Percentiles rank a stretch among this genome's conserved stretches.
Evolutionary conservation across 2,888 invertebrate genomes (phyloP).

Genomic region (Euspilapteryx auroguttella): DNA sequence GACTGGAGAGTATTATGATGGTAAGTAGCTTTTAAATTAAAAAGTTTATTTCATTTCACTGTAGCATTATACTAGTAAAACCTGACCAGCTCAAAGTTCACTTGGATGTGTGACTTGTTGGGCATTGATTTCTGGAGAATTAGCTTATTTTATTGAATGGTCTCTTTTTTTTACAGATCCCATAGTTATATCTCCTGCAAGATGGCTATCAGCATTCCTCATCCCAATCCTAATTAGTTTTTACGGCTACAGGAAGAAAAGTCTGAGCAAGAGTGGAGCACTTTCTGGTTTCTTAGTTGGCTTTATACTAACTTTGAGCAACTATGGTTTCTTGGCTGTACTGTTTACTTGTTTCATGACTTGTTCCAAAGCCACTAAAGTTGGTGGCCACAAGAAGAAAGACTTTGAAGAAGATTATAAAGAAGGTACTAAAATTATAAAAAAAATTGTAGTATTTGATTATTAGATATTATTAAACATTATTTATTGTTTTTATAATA

Average conservation of each 20-base stretch:
- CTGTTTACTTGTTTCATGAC: conserved; percentile 78
- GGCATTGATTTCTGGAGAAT: neutral
- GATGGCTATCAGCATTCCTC: conserved; percentile 67
- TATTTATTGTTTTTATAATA: no score
- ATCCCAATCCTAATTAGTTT: conserved; percentile 67
- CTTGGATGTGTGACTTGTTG: no score
- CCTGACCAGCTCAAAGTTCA: neutral
- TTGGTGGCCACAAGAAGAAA: conserved; percentile 64
- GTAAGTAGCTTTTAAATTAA: conserved; percentile 20
- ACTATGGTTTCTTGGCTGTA: conserved; percentile 73
- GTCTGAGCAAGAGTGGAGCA: conserved; percentile 72
- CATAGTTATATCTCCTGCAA: conserved; percentile 61
- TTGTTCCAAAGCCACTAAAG: conserved; percentile 81
- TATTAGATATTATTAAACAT: neutral
- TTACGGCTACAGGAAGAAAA: conserved; percentile 69
- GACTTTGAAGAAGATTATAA: conserved; percentile 77
- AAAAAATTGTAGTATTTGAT: neutral
- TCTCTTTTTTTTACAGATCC: conserved; percentile 42
- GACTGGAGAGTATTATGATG: conserved; percentile 53
- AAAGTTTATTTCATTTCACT: neutral
- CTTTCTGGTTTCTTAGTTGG: conserved; percentile 71
- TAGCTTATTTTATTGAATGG: neutral
- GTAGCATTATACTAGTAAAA: neutral
- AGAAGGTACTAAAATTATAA: conserved; percentile 59
- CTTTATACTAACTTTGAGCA: conserved; percentile 76